phyloP scores from a whole-genome alignment of 2,888 invertebrate species.

The Lepidochrysops patricia region DNA sequence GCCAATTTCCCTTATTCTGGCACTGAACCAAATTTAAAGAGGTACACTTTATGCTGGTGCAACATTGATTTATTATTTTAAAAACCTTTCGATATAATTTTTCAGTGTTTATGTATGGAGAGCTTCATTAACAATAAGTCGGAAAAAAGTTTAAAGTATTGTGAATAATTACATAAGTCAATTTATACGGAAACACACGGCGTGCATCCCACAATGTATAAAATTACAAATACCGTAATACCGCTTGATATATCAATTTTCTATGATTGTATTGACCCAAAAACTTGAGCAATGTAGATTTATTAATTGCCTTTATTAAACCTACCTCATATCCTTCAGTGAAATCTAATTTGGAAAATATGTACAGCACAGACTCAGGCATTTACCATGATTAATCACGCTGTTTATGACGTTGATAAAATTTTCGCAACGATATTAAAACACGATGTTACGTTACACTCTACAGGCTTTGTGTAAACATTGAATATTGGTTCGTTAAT shows the following conservation, averaged over 20 bases:
- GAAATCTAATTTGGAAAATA: conserved; percentile 60
- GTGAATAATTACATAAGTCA: too few relatives aligned
- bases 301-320: too few relatives aligned
- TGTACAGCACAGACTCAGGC: conserved; percentile 32
- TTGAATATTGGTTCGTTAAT: too few relatives aligned
- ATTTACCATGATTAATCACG: conserved; percentile 37
- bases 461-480: neutral
- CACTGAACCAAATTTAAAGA: conserved; percentile 10
- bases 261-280: too few relatives aligned
- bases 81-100: neutral
- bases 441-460: neutral
- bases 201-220: too few relatives aligned
- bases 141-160: too few relatives aligned
- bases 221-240: too few relatives aligned
- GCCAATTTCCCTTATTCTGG: conserved; percentile 16
- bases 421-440: neutral
- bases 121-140: too few relatives aligned
- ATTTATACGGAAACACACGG: too few relatives aligned
- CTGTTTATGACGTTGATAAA: conserved; percentile 16
- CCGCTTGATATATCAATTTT: too few relatives aligned
- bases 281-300: too few relatives aligned
- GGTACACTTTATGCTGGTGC: neutral
- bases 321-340: conserved; percentile 57
- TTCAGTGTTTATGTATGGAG: neutral
- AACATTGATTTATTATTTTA: conserved; percentile 6